A percentile compares a stretch with the other conserved stretches of the same genome.
These are phyloP conservation scores for Bruchidius siliquastri DNA, from an alignment of 2,888 invertebrate genomes.

Conservation along the genomic window DNA sequence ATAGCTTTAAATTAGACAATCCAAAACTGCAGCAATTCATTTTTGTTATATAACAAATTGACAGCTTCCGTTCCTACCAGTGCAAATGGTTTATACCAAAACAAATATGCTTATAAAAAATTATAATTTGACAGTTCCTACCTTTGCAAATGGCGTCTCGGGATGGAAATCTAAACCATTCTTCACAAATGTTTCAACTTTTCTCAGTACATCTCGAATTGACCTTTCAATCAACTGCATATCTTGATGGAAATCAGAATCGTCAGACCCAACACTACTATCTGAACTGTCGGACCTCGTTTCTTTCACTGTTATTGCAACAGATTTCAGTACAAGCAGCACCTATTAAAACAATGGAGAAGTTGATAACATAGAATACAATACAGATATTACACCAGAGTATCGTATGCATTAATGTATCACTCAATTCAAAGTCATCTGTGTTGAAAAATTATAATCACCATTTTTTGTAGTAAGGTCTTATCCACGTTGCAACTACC, in stretches of 20 bases:
- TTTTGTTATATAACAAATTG: no score
- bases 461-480: conserved; percentile 80
- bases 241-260: conserved; percentile 82
- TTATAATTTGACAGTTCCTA: conserved; percentile 39
- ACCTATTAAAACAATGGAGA: conserved; percentile 34
- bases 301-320: conserved; percentile 86
- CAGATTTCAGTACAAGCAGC: conserved; percentile 79
- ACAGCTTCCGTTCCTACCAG: no score
- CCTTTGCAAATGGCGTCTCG: conserved; percentile 81
- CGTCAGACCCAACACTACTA: conserved; percentile 78
- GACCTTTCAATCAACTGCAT: conserved; percentile 85
- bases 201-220: conserved; percentile 76
- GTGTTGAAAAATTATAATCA: background rate
- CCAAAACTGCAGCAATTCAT: no score
- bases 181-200: conserved; percentile 78
- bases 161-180: conserved; percentile 79
- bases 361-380: no score
- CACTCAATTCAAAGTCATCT: no score
- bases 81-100: no score
- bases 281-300: conserved; percentile 79
- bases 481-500: conserved; percentile 56
- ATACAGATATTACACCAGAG: no score
- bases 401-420: no score
- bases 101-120: background rate
- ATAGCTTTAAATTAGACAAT: no score